Evolutionary conservation across 2,113 vertebrate species (phyloP).

Genomic region (Plectropomus leopardus): DNA sequence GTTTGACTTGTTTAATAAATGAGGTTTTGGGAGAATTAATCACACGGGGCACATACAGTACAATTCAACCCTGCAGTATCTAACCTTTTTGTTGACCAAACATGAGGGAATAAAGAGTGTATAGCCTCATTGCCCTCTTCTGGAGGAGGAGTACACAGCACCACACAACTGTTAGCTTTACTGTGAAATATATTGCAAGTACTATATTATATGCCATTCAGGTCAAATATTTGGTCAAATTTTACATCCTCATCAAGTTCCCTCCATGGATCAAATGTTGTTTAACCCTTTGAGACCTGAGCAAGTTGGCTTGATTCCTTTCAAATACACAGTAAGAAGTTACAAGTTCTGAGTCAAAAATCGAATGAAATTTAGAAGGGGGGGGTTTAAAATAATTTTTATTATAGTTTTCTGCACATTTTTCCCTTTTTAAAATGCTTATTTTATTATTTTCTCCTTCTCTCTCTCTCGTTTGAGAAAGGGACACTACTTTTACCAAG

Average conservation of each 20-base stretch:
- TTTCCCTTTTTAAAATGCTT: no score
- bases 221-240: neutral
- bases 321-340: no score
- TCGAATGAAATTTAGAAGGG: no score
- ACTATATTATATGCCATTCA: neutral
- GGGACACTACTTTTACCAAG: no score
- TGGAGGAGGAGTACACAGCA: constrained; percentile 58
- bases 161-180: neutral
- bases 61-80: neutral
- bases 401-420: no score
- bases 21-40: neutral
- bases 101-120: constrained; percentile 10
- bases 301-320: no score
- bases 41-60: neutral
- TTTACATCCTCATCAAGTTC: neutral
- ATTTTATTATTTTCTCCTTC: no score
- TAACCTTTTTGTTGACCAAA: constrained; percentile 37
- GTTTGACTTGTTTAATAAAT: neutral
- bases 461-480: no score
- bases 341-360: no score
- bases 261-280: neutral
- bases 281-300: no score
- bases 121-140: constrained; percentile 66
- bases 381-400: no score
- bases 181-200: neutral